Evolutionary conservation across 2,888 invertebrate species (phyloP), one percentile per base, ranked within the genome.

Genomic region (Polymixis lichenea): DNA sequence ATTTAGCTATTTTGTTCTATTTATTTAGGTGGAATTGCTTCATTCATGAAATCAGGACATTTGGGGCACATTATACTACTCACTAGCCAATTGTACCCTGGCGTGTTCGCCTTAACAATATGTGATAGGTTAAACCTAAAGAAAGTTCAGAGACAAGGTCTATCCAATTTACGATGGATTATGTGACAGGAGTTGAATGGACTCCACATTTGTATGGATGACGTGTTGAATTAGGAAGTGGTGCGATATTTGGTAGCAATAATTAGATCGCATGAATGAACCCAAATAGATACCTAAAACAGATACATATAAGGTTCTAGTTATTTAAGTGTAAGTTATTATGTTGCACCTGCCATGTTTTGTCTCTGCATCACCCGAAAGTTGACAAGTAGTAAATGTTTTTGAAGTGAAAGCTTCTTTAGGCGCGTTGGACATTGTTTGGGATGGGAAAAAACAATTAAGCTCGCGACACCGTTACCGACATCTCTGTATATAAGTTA

Each of bases 111-210:
- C 22, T 60, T 60, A 77, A 55, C 13, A 61, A 32, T 46, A 53
- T 72, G 56, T n/a, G 62, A 65, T 13, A 62, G 43, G 61, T 51
- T 53, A 17, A 65, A 62, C 51, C 49, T 51, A 38, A 73, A 60
- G 70, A 74, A 69, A 83, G 61, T 83, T 86, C 71, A 86, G 15
- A 74, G 68, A 17, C 77, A 76, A 84, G 86, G 83, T 86, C 83
- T 46, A 83, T 83, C 86, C 86, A 74, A 86, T 80, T 84, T 84
- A 49, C 25, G 62, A n/a, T 43, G 65, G 79, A 77, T 84, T 78
- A 86, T 46, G 7, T 68, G 32, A 15, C 66, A 17, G 17, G 46
- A 65, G 70, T 65, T 82, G 61, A 82, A 72, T 76, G 77, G 8
- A 75, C 82, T 84, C 19, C 19, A 28, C 32, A 46, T 49, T 58